Percentiles rank a stretch among this genome's conserved stretches.
Evolutionary conservation across 1,140 invertebrate species (phyloP).

Genomic region (Drosophila guanche): DNA sequence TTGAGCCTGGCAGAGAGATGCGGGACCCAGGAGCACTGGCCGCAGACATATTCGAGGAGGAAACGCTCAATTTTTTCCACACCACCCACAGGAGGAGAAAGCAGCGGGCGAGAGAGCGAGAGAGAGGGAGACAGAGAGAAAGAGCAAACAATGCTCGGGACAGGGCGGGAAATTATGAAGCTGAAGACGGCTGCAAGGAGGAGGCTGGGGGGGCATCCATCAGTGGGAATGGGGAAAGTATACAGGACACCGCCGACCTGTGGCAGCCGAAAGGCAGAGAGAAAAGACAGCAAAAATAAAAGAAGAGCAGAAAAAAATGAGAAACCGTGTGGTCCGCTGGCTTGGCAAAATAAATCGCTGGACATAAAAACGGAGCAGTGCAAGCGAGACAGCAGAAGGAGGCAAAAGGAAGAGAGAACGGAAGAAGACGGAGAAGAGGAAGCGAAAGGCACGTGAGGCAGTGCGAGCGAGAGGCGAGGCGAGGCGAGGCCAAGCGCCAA

Average conservation of each 20-base stretch:
- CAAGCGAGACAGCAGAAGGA: constrained; percentile 43
- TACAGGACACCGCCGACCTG: constrained; percentile 66
- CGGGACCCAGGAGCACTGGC: constrained; percentile 28
- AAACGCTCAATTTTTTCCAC: constrained; percentile 22
- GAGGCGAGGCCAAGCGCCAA: constrained; percentile 23
- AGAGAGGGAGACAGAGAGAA: constrained; percentile 19
- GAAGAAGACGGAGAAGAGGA: constrained; percentile 1
- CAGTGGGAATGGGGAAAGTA: constrained; percentile 13
- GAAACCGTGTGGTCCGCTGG: constrained; percentile 68
- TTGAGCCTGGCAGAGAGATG: neutral
- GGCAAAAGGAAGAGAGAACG: neutral
- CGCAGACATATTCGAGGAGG: constrained; percentile 45
- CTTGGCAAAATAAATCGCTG: constrained; percentile 75
- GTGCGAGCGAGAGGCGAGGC: constrained; percentile 28
- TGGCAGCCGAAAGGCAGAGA: constrained; percentile 23
- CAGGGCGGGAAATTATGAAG: constrained; percentile 69
- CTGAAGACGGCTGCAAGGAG: constrained; percentile 42
- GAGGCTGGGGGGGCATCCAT: constrained; percentile 1
- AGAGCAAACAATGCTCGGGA: constrained; percentile 18
- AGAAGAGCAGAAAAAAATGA: constrained; percentile 50
- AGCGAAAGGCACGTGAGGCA: constrained; percentile 18
- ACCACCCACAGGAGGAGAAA: neutral
- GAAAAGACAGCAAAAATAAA: constrained; percentile 36
- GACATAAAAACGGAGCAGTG: constrained; percentile 64
- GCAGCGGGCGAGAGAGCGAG: constrained; percentile 6